Evolutionary conservation across 1,140 invertebrate genomes (phyloP), one percentile per base, ranked within the genome.

Genomic region (Drosophila watanabei): DNA sequence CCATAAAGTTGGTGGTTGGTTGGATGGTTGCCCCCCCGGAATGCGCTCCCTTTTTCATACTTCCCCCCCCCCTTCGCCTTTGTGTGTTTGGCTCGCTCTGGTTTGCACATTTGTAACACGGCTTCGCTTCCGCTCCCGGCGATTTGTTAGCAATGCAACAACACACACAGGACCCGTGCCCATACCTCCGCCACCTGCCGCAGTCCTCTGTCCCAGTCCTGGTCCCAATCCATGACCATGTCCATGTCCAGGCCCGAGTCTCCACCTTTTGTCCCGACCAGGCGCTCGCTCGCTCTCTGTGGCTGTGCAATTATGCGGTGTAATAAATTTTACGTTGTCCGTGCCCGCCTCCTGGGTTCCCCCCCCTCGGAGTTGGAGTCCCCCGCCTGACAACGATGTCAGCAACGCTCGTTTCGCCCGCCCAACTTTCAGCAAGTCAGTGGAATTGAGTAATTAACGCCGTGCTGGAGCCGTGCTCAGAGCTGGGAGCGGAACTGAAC

Each of bases 231-330:
- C 32, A 11, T 32, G 28, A 33, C 43, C 30, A 57, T 57, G 54
- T 20, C 60, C 46, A 62, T 51, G 54, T 35, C 60, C 45, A n/a
- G 16, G 60, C 48, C 48, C 48, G 16, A 54, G 33, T 20, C n/a
- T 13, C 35, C 30, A 4, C 61, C 66, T 30, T 70, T 78, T 49
- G 48, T 52, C 46, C 59, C 43, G 13, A 32, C 41, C 56, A 52
- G 59, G 57, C 79, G 77, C 83, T 78, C 24, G 77, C 83, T 78
- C 24, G 24, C 80, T 87, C 86, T 90, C 86, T 90, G 80, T 87
- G 84, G 86, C 86, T 90, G 87, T 90, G 86, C 86, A 90, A 90
- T 90, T 90, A 90, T 90, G 86, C 86, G 86, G 86, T 90, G 86
- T 90, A 90, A 90, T 90, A 90, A 90, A 90, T 90, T 90, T 86